Percentiles rank a stretch among this genome's conserved stretches.
Evolutionary conservation across 2,888 invertebrate species (phyloP).

Genomic region (Lithophane semibrunnea): DNA sequence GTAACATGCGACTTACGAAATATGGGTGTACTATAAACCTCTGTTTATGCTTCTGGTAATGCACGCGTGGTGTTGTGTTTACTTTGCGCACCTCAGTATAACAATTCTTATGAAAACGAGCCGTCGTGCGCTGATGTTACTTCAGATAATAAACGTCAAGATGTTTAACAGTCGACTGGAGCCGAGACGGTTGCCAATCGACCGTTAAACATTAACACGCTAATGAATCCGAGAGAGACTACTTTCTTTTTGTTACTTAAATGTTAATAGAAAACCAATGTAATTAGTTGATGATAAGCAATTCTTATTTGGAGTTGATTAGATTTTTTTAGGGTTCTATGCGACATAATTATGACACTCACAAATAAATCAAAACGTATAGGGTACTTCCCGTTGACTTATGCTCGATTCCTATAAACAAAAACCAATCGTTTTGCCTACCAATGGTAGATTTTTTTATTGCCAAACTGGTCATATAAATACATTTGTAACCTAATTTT

Average conservation of each 20-base stretch:
- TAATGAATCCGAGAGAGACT: constrained; percentile 19
- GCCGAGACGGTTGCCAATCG: background rate
- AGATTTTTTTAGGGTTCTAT: background rate
- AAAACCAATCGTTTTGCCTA: too few relatives aligned
- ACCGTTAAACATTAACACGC: constrained; percentile 29
- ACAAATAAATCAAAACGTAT: too few relatives aligned
- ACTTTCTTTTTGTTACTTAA: constrained; percentile 5
- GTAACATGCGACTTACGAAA: background rate
- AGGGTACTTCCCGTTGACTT: too few relatives aligned
- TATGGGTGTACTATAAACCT: background rate
- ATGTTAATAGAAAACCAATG: background rate
- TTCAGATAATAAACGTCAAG: constrained; percentile 12
- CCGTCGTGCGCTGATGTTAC: background rate
- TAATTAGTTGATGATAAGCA: constrained; percentile 3
- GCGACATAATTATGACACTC: too few relatives aligned
- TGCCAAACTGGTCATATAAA: too few relatives aligned
- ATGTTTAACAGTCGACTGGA: constrained; percentile 32
- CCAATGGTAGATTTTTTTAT: too few relatives aligned
- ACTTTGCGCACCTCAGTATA: background rate
- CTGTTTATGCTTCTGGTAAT: background rate
- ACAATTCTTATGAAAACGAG: too few relatives aligned
- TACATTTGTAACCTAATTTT: too few relatives aligned
- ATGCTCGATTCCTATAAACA: too few relatives aligned
- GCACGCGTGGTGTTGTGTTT: background rate
- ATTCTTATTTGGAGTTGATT: constrained; percentile 18